These are phyloP conservation scores for Asbolus verrucosus DNA, from an alignment of 1,140 invertebrate genomes.

Conservation along the genomic window DNA sequence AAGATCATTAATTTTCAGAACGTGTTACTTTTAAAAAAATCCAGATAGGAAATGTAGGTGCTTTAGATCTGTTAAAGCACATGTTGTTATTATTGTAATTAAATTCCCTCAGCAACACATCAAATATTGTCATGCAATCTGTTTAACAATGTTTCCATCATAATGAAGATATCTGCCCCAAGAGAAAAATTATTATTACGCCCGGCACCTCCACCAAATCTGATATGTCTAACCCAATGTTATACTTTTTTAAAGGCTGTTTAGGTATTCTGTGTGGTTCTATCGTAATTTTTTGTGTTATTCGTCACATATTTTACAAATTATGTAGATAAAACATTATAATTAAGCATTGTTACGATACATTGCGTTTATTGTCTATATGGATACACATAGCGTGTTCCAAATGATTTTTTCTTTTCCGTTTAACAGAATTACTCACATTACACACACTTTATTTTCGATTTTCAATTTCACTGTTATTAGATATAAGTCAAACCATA, in stretches of 20 bases:
- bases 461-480: no score
- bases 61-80: background rate
- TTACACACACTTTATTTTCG: no score
- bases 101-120: background rate
- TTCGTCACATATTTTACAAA: background rate
- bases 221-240: background rate
- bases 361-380: no score
- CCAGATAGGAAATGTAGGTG: background rate
- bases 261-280: background rate
- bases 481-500: no score
- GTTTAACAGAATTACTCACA: no score
- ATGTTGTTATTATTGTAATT: conserved; percentile 17
- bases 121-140: conserved; percentile 14
- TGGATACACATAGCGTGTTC: no score
- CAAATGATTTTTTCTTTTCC: no score
- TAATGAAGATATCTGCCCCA: background rate
- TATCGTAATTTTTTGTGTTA: background rate
- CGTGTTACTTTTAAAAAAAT: no score
- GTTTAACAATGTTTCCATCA: conserved; percentile 20
- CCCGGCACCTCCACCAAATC: conserved; percentile 24
- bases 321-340: no score
- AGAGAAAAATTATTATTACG: conserved; percentile 7
- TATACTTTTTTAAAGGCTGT: background rate
- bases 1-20: no score
- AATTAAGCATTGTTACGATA: no score